Evolutionary conservation across 2,797 vertebrate genomes (phyloP).

Genomic region (Epinephelus coioides): DNA sequence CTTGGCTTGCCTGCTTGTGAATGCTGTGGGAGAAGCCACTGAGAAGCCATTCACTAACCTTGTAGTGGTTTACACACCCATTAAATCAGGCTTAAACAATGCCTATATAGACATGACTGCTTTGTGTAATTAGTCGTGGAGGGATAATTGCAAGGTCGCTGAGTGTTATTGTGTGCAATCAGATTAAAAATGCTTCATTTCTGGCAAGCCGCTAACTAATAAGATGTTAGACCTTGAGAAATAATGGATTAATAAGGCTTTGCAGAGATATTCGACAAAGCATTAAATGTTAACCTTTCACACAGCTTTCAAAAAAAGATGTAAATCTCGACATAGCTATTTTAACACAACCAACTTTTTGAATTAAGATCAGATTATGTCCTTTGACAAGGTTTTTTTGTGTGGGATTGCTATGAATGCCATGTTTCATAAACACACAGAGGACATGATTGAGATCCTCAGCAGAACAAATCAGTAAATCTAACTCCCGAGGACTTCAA

Average conservation of each 20-base stretch:
- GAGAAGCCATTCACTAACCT: constrained; percentile 66
- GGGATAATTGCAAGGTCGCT: constrained; percentile 71
- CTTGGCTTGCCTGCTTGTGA: constrained; percentile 51
- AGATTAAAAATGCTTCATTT: constrained; percentile 64
- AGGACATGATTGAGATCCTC: constrained; percentile 27
- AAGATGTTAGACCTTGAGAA: constrained; percentile 55
- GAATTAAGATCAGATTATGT: constrained; percentile 18
- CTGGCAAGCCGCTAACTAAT: constrained; percentile 38
- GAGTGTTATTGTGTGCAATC: constrained; percentile 65
- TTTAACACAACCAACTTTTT: constrained; percentile 22
- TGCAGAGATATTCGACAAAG: constrained; percentile 30
- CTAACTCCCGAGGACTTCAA: constrained; percentile 42
- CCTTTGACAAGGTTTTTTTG: not conserved
- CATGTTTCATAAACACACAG: constrained; percentile 35
- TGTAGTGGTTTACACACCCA: constrained; percentile 71
- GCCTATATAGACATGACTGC: constrained; percentile 64
- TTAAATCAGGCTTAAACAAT: constrained; percentile 77
- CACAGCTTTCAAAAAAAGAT: constrained; percentile 5
- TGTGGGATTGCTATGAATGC: constrained; percentile 5
- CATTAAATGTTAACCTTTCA: constrained; percentile 38
- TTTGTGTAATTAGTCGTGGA: constrained; percentile 66
- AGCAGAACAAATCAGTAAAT: constrained; percentile 56
- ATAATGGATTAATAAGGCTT: constrained; percentile 51
- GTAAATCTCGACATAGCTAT: not conserved
- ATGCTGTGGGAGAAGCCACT: constrained; percentile 61